Evolutionary conservation across 2,113 vertebrate genomes (phyloP).

Genomic region (Aptenodytes forsteri): DNA sequence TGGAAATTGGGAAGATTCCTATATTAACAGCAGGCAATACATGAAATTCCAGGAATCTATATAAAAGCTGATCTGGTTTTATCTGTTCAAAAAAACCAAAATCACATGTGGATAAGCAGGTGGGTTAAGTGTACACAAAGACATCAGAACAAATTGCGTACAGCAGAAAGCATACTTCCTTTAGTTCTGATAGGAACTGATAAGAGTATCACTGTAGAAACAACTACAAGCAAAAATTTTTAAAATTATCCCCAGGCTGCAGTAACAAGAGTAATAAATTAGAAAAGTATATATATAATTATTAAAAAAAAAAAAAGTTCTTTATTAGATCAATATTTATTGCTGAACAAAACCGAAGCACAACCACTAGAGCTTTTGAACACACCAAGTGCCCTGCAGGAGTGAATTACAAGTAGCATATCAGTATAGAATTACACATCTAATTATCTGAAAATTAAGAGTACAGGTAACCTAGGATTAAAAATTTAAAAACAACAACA

Average conservation of each 20-base stretch:
- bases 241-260: not conserved
- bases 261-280: not conserved
- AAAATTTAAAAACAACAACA: not conserved
- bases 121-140: not conserved
- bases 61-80: not conserved
- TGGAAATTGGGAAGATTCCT: not conserved
- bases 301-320: not conserved
- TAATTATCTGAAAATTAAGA: not conserved
- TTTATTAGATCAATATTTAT: not conserved
- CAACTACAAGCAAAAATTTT: not conserved
- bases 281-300: not conserved
- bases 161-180: not conserved
- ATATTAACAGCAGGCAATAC: not conserved
- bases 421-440: not conserved
- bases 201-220: not conserved
- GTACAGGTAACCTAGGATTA: not conserved
- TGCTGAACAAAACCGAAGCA: not conserved
- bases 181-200: not conserved
- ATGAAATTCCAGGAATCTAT: not conserved
- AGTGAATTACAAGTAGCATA: not conserved
- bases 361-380: not conserved
- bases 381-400: not conserved
- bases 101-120: not conserved
- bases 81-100: not conserved
- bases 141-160: not conserved